Conservation (phyloP, 1,140 invertebrate species). For the Penaeus japonicus region DNA sequence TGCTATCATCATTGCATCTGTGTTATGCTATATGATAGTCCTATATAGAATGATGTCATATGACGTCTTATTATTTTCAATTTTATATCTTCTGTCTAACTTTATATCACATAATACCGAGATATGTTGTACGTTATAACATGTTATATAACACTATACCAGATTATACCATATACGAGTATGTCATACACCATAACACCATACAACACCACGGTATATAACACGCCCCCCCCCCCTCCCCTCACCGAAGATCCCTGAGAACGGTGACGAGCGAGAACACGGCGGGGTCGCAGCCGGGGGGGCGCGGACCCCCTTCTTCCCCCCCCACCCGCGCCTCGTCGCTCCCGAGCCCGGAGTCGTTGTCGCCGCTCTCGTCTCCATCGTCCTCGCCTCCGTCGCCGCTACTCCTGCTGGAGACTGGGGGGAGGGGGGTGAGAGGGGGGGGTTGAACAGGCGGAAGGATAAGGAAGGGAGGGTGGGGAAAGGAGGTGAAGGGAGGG, state of each 20-base stretch:
- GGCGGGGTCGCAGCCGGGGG: constrained; percentile 36
- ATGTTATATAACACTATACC: too few relatives aligned
- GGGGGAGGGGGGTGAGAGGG: not conserved
- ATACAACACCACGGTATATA: not conserved
- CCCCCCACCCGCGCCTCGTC: constrained; percentile 33
- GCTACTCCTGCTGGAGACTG: constrained; percentile 15
- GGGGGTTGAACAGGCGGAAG: not conserved
- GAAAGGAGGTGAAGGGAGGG: not conserved
- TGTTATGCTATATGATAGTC: not conserved
- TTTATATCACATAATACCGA: too few relatives aligned
- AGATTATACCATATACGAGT: too few relatives aligned
- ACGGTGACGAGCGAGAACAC: constrained; percentile 38
- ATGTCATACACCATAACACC: too few relatives aligned
- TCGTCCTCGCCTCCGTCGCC: constrained; percentile 15
- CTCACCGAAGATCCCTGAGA: constrained; percentile 25
- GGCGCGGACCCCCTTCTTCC: not conserved
- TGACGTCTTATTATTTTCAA: too few relatives aligned
- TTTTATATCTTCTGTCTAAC: too few relatives aligned
- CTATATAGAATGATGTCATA: too few relatives aligned
- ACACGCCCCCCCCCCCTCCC: too few relatives aligned
- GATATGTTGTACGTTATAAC: too few relatives aligned
- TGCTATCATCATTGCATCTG: not conserved
- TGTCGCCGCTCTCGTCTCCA: constrained; percentile 14
- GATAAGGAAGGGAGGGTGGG: not conserved
- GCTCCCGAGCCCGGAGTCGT: constrained; percentile 37